These are phyloP conservation scores for Sparus aurata DNA, from an alignment of 2,797 vertebrate genomes.

Conservation along the genomic window DNA sequence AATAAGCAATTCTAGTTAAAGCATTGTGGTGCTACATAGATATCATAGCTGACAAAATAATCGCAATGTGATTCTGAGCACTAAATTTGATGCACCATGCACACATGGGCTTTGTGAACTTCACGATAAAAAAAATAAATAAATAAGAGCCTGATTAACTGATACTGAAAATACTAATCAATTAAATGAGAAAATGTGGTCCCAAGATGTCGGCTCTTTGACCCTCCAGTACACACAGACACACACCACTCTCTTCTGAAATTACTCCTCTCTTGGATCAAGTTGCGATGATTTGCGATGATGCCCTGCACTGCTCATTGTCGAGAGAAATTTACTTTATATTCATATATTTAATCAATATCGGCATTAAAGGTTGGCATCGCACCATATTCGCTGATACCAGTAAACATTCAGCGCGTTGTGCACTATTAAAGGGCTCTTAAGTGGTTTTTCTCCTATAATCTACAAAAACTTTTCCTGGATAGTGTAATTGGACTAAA, in stretches of 20 bases:
- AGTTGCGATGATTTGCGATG: too few species aligned
- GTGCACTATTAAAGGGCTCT: background rate
- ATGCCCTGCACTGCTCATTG: background rate
- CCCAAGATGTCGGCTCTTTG: background rate
- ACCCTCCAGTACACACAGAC: background rate
- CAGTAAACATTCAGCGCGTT: background rate
- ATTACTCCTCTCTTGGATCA: too few species aligned
- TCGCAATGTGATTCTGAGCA: too few species aligned
- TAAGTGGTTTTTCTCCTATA: background rate
- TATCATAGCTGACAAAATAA: too few species aligned
- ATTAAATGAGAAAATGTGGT: background rate
- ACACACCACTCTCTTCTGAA: background rate
- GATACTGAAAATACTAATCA: background rate
- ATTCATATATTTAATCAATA: constrained; percentile 4
- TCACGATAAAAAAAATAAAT: too few species aligned
- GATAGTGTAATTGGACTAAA: constrained; percentile 9
- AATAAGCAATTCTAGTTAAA: background rate
- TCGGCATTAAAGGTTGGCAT: background rate
- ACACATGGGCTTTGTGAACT: too few species aligned
- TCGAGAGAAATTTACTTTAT: background rate
- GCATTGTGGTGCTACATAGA: too few species aligned
- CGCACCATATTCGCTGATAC: background rate
- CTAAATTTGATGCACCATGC: too few species aligned
- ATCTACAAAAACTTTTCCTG: background rate
- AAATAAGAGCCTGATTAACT: background rate